Evolutionary conservation across 1,140 invertebrate genomes (phyloP).

Genomic region (Chelonus insularis): DNA sequence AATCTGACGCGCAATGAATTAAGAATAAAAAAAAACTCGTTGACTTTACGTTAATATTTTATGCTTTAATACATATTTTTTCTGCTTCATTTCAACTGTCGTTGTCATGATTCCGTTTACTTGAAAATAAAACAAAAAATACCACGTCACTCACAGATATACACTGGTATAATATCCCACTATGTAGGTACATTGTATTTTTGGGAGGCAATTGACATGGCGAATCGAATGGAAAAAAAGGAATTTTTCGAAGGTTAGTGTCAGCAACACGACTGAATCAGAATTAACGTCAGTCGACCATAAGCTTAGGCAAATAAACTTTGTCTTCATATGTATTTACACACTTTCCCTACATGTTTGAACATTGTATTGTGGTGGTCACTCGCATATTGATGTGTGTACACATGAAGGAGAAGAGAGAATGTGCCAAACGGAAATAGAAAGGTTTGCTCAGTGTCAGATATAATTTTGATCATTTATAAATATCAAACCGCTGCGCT

Average conservation of each 20-base stretch:
- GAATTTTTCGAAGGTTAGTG: constrained; percentile 16
- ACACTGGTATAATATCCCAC: neutral
- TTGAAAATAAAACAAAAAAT: neutral
- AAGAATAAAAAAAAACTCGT: neutral
- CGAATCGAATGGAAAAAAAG: constrained; percentile 19
- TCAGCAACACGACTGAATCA: constrained; percentile 25
- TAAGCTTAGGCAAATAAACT: constrained; percentile 11
- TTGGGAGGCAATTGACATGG: constrained; percentile 11
- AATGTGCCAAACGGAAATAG: too few relatives aligned
- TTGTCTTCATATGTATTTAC: neutral
- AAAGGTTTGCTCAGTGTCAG: too few relatives aligned
- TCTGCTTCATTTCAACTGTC: neutral
- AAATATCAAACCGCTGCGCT: neutral
- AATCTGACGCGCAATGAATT: constrained; percentile 6
- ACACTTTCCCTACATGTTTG: neutral
- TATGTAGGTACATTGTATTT: neutral
- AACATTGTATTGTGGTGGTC: too few relatives aligned
- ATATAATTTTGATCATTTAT: neutral
- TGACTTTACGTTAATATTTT: neutral
- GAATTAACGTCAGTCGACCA: constrained; percentile 9
- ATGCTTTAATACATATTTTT: neutral
- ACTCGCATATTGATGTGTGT: too few relatives aligned
- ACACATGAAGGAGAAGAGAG: too few relatives aligned
- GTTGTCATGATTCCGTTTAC: neutral
- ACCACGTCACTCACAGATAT: constrained; percentile 1